These are phyloP conservation scores for Diglossa cyanea DNA, from an alignment of 2,797 vertebrate genomes.

Conservation along the genomic window DNA sequence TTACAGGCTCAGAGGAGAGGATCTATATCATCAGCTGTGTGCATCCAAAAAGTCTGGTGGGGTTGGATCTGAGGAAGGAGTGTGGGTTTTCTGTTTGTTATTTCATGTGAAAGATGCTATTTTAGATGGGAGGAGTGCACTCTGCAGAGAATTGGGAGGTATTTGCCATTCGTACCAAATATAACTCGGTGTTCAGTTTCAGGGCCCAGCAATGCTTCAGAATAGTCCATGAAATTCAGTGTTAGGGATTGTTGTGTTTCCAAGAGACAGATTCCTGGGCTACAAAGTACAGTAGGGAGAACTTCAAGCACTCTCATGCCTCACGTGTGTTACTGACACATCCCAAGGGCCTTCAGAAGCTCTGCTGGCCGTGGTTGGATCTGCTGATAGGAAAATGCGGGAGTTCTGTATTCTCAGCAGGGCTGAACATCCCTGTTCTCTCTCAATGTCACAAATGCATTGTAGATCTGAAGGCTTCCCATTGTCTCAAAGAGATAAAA, in stretches of 20 bases:
- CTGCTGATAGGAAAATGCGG: neutral
- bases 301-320: neutral
- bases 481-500: neutral
- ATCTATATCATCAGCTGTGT: neutral
- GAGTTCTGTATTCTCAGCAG: neutral
- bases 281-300: neutral
- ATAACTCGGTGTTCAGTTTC: neutral
- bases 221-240: neutral
- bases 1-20: neutral
- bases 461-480: neutral
- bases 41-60: neutral
- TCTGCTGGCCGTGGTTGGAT: neutral
- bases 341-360: neutral
- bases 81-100: neutral
- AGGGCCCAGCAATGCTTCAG: neutral
- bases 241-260: neutral
- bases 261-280: neutral
- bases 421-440: neutral
- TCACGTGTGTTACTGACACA: neutral
- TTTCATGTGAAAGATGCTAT: neutral
- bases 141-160: neutral
- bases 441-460: neutral
- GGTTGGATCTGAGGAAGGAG: neutral
- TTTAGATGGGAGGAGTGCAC: neutral
- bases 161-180: neutral